A percentile compares a stretch with the other conserved stretches of the same genome.
These are phyloP conservation scores for Zygothrica quintamaculata DNA, from an alignment of 2,888 invertebrate genomes.

Conservation along the genomic window DNA sequence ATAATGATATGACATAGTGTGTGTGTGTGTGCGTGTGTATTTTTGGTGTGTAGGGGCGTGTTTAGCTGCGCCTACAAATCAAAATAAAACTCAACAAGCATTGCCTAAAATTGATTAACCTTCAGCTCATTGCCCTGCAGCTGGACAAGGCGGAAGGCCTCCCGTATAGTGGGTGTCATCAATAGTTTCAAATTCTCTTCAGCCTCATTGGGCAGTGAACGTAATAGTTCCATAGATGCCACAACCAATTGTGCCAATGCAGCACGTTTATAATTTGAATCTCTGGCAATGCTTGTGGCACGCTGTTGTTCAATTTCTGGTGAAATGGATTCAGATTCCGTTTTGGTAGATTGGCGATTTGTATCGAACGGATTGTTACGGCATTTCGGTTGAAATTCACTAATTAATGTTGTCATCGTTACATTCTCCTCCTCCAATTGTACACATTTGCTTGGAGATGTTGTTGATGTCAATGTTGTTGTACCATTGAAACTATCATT, in stretches of 20 bases:
- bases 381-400: conserved; percentile 84
- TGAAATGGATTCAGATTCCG: conserved; percentile 88
- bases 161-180: conserved; percentile 85
- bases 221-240: conserved; percentile 91
- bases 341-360: conserved; percentile 83
- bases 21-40: background rate
- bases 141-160: conserved; percentile 84
- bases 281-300: conserved; percentile 92
- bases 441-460: conserved; percentile 77
- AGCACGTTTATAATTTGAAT: conserved; percentile 93
- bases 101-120: conserved; percentile 84
- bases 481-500: conserved; percentile 11
- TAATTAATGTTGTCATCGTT: conserved; percentile 84
- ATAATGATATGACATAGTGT: no score
- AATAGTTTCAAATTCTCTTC: conserved; percentile 85
- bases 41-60: conserved; percentile 39
- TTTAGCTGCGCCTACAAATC: conserved; percentile 77
- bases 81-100: conserved; percentile 84
- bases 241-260: conserved; percentile 94
- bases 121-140: conserved; percentile 84
- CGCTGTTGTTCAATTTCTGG: conserved; percentile 94
- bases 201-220: conserved; percentile 87
- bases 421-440: conserved; percentile 82
- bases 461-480: background rate
- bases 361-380: conserved; percentile 84